Percentiles rank a stretch among this genome's conserved stretches.
These are phyloP conservation scores for Danaus melanippus DNA, from an alignment of 1,140 invertebrate genomes.

Conservation along the genomic window DNA sequence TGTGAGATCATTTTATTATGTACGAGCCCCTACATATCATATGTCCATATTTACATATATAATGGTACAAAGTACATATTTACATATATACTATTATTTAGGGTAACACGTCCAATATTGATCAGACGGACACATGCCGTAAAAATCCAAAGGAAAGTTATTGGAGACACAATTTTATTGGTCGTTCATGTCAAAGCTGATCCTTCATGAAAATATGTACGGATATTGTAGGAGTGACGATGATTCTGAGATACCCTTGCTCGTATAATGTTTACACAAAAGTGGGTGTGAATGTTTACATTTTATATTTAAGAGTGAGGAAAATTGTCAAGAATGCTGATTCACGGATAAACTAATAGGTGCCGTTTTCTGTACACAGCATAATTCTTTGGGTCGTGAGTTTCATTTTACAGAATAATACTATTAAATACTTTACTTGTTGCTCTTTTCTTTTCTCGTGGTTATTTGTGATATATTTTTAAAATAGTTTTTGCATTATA, in stretches of 20 bases:
- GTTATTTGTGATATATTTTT: too few relatives aligned
- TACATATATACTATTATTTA: too few relatives aligned
- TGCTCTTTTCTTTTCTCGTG: too few relatives aligned
- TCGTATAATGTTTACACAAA: conserved; percentile 23
- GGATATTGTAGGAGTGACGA: conserved; percentile 44
- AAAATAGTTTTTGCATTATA: too few relatives aligned
- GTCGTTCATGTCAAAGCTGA: conserved; percentile 48
- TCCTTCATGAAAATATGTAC: conserved; percentile 62
- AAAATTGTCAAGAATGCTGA: conserved; percentile 33
- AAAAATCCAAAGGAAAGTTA: conserved; percentile 60
- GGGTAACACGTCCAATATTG: conserved; percentile 11
- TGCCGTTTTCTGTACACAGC: too few relatives aligned
- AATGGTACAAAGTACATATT: not conserved
- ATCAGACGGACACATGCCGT: conserved; percentile 37
- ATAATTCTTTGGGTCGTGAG: too few relatives aligned
- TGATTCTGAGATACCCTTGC: conserved; percentile 34
- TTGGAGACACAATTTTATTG: conserved; percentile 60
- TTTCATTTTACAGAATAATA: too few relatives aligned
- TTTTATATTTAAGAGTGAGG: conserved; percentile 25
- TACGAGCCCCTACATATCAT: too few relatives aligned
- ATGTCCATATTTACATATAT: too few relatives aligned
- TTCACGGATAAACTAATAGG: conserved; percentile 25
- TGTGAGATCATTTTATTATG: too few relatives aligned
- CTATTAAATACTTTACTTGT: too few relatives aligned
- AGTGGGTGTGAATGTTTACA: conserved; percentile 28